These are phyloP conservation scores for Achlya flavicornis DNA, from an alignment of 2,888 invertebrate species.

Conservation along the genomic window DNA sequence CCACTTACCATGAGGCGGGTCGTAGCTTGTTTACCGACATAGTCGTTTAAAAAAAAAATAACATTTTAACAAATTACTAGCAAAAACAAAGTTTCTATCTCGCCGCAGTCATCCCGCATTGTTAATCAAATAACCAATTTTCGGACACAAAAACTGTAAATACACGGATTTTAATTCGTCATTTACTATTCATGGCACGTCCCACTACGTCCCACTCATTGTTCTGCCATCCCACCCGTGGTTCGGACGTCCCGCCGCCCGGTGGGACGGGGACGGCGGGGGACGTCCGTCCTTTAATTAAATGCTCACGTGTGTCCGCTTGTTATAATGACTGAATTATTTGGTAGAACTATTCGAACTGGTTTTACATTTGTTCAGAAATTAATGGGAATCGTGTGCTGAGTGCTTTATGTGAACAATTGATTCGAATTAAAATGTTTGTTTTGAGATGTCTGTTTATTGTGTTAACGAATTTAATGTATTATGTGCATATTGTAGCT, in stretches of 20 bases:
- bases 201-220: not conserved
- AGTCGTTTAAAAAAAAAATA: too few relatives aligned
- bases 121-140: not conserved
- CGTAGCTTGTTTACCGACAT: too few relatives aligned
- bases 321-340: conserved; percentile 7
- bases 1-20: too few relatives aligned
- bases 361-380: conserved; percentile 2
- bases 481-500: too few relatives aligned
- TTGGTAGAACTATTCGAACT: not conserved
- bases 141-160: conserved; percentile 3
- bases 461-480: not conserved
- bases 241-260: not conserved
- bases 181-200: conserved; percentile 8
- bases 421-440: not conserved
- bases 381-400: conserved; percentile 2
- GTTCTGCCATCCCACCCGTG: too few relatives aligned
- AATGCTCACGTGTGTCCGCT: not conserved
- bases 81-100: too few relatives aligned
- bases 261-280: not conserved
- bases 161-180: conserved; percentile 4
- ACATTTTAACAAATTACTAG: too few relatives aligned
- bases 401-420: not conserved
- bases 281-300: conserved; percentile 1
- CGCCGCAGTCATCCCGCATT: too few relatives aligned
- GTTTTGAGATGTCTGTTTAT: too few relatives aligned